A percentile compares a stretch with the other conserved stretches of the same genome.
Evolutionary conservation across 2,113 vertebrate species (phyloP).

Genomic region (Potamarius usumacintae): DNA sequence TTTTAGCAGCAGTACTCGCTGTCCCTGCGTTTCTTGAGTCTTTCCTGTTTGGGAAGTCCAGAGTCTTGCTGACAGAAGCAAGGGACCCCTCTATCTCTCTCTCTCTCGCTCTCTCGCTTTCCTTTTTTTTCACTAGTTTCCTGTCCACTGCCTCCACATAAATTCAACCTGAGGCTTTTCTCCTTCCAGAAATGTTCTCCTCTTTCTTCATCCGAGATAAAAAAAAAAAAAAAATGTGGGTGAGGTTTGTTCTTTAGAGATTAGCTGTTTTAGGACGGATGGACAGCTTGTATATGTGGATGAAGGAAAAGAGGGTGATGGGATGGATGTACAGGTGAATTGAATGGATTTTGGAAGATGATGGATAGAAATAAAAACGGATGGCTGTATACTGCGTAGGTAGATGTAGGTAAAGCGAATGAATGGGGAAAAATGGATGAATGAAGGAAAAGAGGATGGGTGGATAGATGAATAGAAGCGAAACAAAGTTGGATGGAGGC

Average conservation of each 20-base stretch:
- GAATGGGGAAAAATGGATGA: not conserved
- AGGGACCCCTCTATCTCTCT: not conserved
- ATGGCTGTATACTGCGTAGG: not conserved
- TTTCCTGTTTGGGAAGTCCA: constrained; percentile 6
- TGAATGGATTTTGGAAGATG: not conserved
- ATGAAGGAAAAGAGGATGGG: not conserved
- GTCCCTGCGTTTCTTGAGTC: not conserved
- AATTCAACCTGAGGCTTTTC: not conserved
- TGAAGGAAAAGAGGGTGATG: not conserved
- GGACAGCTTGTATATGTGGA: not conserved
- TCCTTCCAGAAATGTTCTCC: not conserved
- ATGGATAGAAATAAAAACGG: not conserved
- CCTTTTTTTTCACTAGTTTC: not conserved
- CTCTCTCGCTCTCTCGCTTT: not conserved
- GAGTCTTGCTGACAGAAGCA: not conserved
- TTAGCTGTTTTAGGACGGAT: not conserved
- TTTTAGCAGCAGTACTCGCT: not conserved
- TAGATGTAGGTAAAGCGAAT: not conserved
- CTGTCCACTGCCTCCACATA: not conserved
- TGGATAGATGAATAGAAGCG: not conserved
- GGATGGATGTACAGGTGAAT: not conserved
- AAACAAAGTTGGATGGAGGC: not conserved
- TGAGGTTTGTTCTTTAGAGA: not conserved
- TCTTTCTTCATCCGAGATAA: not conserved
- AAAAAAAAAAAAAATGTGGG: not conserved